Conservation (phyloP, 2,888 invertebrate genomes). For the Cataglyphis albicans region DNA sequence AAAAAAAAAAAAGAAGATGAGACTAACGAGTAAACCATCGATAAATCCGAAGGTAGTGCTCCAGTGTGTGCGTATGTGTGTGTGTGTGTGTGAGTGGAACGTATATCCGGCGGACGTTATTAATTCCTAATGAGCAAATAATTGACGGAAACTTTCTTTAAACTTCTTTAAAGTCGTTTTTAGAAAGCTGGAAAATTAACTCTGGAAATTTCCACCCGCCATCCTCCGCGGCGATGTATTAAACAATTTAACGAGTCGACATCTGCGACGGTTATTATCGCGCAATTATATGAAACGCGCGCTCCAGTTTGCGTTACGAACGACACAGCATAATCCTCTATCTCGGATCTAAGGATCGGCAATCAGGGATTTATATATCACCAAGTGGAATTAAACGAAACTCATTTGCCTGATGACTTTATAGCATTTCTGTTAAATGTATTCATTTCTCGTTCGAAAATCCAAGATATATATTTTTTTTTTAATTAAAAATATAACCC, state of each 20-base stretch:
- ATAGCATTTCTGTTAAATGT: background rate
- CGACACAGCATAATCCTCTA: constrained; percentile 31
- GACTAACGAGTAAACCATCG: background rate
- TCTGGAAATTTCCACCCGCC: constrained; percentile 68
- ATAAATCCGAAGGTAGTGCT: background rate
- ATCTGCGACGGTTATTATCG: constrained; percentile 82
- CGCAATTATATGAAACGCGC: constrained; percentile 77
- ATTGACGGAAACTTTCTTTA: constrained; percentile 37
- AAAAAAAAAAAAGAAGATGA: background rate
- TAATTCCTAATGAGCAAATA: constrained; percentile 36
- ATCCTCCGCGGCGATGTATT: constrained; percentile 75
- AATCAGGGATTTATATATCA: constrained; percentile 39
- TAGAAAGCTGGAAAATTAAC: constrained; percentile 62
- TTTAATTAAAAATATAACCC: too few relatives aligned
- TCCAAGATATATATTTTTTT: background rate
- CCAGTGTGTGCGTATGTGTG: background rate
- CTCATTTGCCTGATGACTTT: background rate
- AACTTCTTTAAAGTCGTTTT: constrained; percentile 27
- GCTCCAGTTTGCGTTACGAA: constrained; percentile 16
- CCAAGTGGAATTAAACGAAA: constrained; percentile 42
- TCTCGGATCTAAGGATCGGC: constrained; percentile 19
- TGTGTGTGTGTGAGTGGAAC: background rate
- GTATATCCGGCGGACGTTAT: constrained; percentile 11
- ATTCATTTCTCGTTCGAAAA: background rate
- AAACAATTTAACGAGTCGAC: constrained; percentile 82